These are phyloP conservation scores for Pantala flavescens DNA, from an alignment of 1,140 invertebrate genomes.

Conservation along the genomic window DNA sequence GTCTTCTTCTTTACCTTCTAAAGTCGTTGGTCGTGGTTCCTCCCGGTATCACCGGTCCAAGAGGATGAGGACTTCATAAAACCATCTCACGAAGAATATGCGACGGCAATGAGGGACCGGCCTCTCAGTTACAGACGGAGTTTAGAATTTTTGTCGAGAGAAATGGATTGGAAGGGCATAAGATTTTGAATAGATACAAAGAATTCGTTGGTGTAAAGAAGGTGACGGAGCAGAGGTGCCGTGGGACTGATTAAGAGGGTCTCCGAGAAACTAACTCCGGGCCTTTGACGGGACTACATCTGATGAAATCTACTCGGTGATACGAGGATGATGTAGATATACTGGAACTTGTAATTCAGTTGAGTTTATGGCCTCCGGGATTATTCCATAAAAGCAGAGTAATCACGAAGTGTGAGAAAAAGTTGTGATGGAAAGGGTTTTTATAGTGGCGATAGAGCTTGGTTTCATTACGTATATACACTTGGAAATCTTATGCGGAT, in stretches of 20 bases:
- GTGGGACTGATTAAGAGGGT: neutral
- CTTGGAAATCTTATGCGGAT: too few species aligned
- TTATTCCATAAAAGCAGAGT: too few species aligned
- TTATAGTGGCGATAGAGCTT: too few species aligned
- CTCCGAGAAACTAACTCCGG: neutral
- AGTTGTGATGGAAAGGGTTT: too few species aligned
- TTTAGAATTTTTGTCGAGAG: neutral
- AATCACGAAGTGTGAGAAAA: too few species aligned
- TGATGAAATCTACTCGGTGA: neutral
- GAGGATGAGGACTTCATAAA: constrained; percentile 6
- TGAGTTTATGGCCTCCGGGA: neutral
- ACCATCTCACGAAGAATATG: constrained; percentile 1
- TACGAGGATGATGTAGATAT: neutral
- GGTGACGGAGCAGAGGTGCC: neutral
- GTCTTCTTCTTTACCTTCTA: neutral
- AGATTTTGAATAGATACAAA: neutral
- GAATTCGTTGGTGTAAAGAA: neutral
- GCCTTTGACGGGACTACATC: neutral
- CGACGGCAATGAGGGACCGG: neutral
- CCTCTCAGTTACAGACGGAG: neutral
- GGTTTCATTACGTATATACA: too few species aligned
- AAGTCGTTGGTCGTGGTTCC: neutral
- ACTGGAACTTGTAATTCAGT: neutral
- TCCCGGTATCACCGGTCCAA: neutral
- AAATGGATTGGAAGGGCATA: neutral